These are phyloP conservation scores for cat (Felis catus) DNA, from an alignment of 2,113 vertebrate species.

Conservation along the genomic window DNA sequence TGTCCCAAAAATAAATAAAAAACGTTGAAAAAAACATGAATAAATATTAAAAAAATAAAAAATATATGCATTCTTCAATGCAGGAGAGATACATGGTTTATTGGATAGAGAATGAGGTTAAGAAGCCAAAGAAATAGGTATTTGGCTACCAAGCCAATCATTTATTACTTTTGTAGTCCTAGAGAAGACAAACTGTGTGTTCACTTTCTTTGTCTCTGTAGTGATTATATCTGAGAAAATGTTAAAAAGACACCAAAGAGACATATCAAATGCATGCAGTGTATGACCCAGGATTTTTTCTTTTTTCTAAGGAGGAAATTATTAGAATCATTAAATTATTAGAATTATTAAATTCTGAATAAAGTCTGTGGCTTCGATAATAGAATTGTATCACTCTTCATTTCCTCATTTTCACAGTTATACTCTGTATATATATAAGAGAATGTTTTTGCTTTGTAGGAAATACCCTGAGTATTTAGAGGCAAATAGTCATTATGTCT, in stretches of 20 bases:
- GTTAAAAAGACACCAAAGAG: not conserved
- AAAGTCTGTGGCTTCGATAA: not conserved
- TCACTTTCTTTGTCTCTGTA: not conserved
- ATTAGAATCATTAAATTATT: not conserved
- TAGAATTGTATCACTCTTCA: not conserved
- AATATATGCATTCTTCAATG: not conserved
- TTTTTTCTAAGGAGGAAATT: not conserved
- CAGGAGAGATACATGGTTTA: not conserved
- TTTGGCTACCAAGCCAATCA: not conserved
- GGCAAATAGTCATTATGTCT: not conserved
- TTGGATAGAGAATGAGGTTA: not conserved
- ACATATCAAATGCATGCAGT: not conserved
- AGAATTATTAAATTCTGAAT: not conserved
- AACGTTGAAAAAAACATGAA: no score
- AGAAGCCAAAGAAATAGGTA: not conserved
- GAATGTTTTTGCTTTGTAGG: not conserved
- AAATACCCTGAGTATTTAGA: not conserved
- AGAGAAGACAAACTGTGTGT: not conserved
- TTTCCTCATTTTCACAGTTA: not conserved
- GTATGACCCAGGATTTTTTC: not conserved
- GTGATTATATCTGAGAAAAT: not conserved
- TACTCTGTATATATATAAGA: not conserved
- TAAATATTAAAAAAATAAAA: no score
- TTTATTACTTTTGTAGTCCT: not conserved
- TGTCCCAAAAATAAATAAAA: no score